These are phyloP conservation scores for Drosophila bunnanda DNA, from an alignment of 2,888 invertebrate species.

Conservation along the genomic window DNA sequence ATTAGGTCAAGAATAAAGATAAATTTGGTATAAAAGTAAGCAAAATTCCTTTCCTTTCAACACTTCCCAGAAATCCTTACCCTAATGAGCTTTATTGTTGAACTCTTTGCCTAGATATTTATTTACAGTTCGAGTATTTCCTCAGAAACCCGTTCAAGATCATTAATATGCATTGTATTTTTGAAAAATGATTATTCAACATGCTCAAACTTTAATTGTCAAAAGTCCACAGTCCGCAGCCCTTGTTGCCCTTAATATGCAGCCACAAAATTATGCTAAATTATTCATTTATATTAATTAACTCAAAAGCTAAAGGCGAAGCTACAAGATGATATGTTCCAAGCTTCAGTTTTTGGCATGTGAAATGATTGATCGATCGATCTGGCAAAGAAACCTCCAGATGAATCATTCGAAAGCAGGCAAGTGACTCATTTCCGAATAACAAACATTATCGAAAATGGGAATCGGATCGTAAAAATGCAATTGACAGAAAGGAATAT, in stretches of 20 bases:
- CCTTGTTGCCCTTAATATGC: slow-evolving; percentile 20
- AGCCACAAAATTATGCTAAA: slow-evolving; percentile 33
- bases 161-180: slow-evolving; percentile 53
- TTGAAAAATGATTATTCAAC: slow-evolving; percentile 60
- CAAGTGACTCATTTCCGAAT: slow-evolving; percentile 31
- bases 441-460: slow-evolving; percentile 44
- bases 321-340: slow-evolving; percentile 1
- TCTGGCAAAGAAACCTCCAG: slow-evolving; percentile 5
- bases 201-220: slow-evolving; percentile 50
- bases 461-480: slow-evolving; percentile 64
- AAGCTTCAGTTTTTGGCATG: slow-evolving; percentile 35
- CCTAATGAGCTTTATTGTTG: slow-evolving; percentile 28
- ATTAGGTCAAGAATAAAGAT: neutral
- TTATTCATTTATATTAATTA: slow-evolving; percentile 72
- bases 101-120: slow-evolving; percentile 2
- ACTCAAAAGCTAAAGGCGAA: slow-evolving; percentile 16
- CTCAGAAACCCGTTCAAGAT: slow-evolving; percentile 25
- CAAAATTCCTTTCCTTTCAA: neutral
- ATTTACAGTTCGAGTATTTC: slow-evolving; percentile 25
- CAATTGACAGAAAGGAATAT: slow-evolving; percentile 54
- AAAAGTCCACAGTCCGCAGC: slow-evolving; percentile 11
- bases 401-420: slow-evolving; percentile 54
- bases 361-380: slow-evolving; percentile 64
- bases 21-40: neutral
- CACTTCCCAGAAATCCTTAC: slow-evolving; percentile 33